Base-by-base conservation (phyloP, 2,797 vertebrate genomes). In the Tympanoctomys barrerae region DNA sequence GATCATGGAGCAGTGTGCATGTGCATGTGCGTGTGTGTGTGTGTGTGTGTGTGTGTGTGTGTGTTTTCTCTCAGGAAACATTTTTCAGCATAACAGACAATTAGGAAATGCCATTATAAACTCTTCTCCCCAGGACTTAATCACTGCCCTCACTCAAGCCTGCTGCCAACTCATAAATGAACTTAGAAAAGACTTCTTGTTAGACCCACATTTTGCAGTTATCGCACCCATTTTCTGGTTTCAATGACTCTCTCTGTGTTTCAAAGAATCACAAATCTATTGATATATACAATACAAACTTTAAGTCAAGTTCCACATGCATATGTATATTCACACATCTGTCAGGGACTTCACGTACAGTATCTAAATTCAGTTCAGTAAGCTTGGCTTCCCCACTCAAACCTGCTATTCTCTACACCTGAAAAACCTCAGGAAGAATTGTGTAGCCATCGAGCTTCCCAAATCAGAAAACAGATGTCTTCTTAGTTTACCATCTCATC, bases 221-320 rank as follows among this genome's bases (percentile, higher is more conserved):
- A 75, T 22, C 10, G 68, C 14, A 28, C n/a, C 19, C 39, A 42
- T 59, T 33, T 42, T 12, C 3, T 49, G n/a, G 6, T 13, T 68
- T 77, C 62, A 13, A 24, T 59, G 22, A 31, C 10, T 61, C 39
- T 28, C 54, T 22, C 46, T 90, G 64, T 87, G 46, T 39, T 54
- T 70, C 61, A 36, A 82, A 92, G 49, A 73, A 36, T 39, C 42
- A 80, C 57, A 94, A 24, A 83, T 73, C 21, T 66, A 10, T 22
- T 61, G 1, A 6, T 28, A 5, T 7, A 4, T 13, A 16, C 39
- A 52, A 31, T 59, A 12, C 0, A 6, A 9, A n/a, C 42, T 82
- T 64, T 46, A 39, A 80, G 33, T 90, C 33, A 39, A 73, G n/a
- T 4, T 33, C 26, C 70, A 61, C 16, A 12, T 10, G 13, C 21